Conservation (phyloP, 2,888 invertebrate species). For the Pheosia gnoma region DNA sequence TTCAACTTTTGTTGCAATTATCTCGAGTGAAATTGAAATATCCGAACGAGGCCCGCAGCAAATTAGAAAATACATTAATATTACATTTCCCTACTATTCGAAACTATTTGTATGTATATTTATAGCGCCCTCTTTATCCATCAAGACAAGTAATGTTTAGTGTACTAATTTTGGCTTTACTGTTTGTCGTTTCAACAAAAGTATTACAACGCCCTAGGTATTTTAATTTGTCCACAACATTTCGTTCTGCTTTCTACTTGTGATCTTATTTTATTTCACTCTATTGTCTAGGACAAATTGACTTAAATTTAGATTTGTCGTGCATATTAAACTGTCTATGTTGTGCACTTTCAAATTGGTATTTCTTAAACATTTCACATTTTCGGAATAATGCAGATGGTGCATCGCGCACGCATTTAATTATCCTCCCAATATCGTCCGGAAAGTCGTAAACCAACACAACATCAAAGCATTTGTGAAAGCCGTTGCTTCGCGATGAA, state of each 20-base stretch:
- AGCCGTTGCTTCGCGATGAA: constrained; percentile 34
- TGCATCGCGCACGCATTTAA: constrained; percentile 24
- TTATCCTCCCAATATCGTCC: constrained; percentile 46
- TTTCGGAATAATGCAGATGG: constrained; percentile 6
- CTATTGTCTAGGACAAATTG: constrained; percentile 3
- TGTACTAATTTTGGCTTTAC: background rate
- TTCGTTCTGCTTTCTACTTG: constrained; percentile 8
- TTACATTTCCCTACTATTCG: background rate
- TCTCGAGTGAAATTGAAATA: constrained; percentile 49
- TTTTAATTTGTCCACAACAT: constrained; percentile 10
- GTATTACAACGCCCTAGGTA: background rate
- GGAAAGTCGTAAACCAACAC: constrained; percentile 56
- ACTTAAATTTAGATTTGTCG: background rate
- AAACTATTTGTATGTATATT: no score
- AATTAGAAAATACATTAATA: constrained; percentile 10
- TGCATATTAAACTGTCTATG: no score
- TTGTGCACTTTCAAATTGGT: background rate
- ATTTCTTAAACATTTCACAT: background rate
- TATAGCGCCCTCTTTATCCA: background rate
- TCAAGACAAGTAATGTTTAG: background rate
- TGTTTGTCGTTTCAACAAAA: background rate
- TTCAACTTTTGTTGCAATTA: constrained; percentile 45
- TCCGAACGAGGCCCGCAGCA: constrained; percentile 22
- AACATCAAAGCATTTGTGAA: constrained; percentile 56
- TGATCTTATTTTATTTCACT: constrained; percentile 10